These are phyloP conservation scores for Antennarius striatus DNA, from an alignment of 2,113 vertebrate genomes.

Conservation along the genomic window DNA sequence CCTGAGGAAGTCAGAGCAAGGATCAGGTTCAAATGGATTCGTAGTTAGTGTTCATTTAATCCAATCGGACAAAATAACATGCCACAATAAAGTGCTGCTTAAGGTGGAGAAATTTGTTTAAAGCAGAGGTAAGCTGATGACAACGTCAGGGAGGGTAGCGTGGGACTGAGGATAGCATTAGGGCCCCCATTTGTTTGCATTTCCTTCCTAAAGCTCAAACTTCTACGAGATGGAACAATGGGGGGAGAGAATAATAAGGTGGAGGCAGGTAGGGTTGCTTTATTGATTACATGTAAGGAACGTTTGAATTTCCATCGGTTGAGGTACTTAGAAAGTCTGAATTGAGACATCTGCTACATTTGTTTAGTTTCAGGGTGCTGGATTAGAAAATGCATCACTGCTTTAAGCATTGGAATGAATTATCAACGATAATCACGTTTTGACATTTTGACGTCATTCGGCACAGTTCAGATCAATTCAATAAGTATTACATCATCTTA, in stretches of 20 bases:
- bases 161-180: slow-evolving; percentile 76
- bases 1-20: slow-evolving; percentile 67
- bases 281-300: slow-evolving; percentile 68
- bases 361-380: slow-evolving; percentile 42
- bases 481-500: neutral
- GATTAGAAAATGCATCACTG: slow-evolving; percentile 13
- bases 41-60: slow-evolving; percentile 77
- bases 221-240: slow-evolving; percentile 62
- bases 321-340: slow-evolving; percentile 65
- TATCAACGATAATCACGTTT: neutral
- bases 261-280: slow-evolving; percentile 73
- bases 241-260: slow-evolving; percentile 73
- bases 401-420: slow-evolving; percentile 10
- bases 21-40: slow-evolving; percentile 81
- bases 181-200: slow-evolving; percentile 77
- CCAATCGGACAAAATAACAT: slow-evolving; percentile 80
- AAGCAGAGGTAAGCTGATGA: slow-evolving; percentile 73
- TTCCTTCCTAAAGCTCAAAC: slow-evolving; percentile 72
- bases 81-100: slow-evolving; percentile 85
- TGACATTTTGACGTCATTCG: neutral
- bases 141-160: slow-evolving; percentile 76
- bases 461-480: slow-evolving; percentile 1
- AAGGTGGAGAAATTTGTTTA: slow-evolving; percentile 78
- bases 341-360: slow-evolving; percentile 68
- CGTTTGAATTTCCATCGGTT: slow-evolving; percentile 68